A percentile compares a stretch with the other conserved stretches of the same genome.
phyloP scores from a whole-genome alignment of 2,113 vertebrate species.

The Plecotus auritus region DNA sequence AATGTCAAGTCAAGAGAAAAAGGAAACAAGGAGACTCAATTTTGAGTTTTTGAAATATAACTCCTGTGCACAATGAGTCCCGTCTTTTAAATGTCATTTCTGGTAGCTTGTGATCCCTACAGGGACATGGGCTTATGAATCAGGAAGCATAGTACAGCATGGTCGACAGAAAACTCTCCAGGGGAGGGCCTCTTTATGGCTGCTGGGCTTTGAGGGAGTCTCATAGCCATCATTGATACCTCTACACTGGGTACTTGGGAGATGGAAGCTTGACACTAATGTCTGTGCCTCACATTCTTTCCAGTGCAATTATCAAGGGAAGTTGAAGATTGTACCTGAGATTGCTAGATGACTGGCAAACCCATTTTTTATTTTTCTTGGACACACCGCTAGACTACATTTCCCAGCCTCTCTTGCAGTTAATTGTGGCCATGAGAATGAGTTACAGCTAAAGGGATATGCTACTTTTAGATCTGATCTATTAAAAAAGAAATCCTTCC shows the following conservation, averaged over 20 bases:
- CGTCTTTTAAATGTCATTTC: neutral
- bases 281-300: neutral
- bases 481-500: neutral
- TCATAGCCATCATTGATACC: neutral
- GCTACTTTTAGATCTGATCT: neutral
- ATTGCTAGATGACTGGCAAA: neutral
- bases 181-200: neutral
- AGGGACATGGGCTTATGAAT: neutral
- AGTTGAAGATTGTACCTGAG: neutral
- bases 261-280: neutral
- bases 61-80: neutral
- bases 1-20: conserved; percentile 11
- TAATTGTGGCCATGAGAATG: neutral
- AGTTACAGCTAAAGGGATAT: neutral
- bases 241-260: neutral
- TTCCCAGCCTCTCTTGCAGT: neutral
- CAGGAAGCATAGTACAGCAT: neutral
- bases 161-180: neutral
- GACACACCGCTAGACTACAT: neutral
- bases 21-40: neutral
- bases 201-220: neutral
- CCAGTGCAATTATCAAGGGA: neutral
- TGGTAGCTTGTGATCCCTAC: neutral
- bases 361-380: neutral
- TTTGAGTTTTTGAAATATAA: neutral